Evolutionary conservation across 2,797 vertebrate species (phyloP).

Genomic region (Paratrypauchen microcephalus): DNA sequence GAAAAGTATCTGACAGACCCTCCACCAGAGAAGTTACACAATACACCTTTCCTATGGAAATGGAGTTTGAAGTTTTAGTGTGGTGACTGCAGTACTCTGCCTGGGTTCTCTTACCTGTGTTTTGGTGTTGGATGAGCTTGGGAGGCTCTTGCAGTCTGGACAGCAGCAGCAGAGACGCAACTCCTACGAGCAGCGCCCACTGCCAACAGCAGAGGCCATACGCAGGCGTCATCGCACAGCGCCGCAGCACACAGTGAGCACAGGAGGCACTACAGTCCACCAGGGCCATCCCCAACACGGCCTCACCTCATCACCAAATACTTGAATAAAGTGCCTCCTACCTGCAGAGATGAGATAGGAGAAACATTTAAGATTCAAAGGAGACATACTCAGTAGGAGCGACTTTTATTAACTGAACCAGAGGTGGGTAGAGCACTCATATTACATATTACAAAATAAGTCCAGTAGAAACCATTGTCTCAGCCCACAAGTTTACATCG

Average conservation of each 20-base stretch:
- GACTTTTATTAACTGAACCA: too few relatives aligned
- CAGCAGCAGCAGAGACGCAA: conserved; percentile 83
- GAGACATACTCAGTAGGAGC: too few relatives aligned
- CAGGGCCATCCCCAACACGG: conserved; percentile 38
- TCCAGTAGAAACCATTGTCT: too few relatives aligned
- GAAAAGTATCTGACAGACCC: too few relatives aligned
- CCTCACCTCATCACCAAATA: conserved; percentile 6
- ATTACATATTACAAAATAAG: too few relatives aligned
- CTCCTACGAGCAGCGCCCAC: conserved; percentile 85
- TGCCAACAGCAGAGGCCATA: conserved; percentile 67
- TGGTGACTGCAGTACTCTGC: background rate
- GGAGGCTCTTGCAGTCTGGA: conserved; percentile 83
- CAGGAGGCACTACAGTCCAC: conserved; percentile 45
- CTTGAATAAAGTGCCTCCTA: background rate
- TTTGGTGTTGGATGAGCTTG: conserved; percentile 74
- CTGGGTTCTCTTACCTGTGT: conserved; percentile 76
- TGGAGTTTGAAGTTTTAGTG: too few relatives aligned
- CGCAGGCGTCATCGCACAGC: conserved; percentile 78
- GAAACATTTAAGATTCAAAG: too few relatives aligned
- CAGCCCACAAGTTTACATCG: too few relatives aligned
- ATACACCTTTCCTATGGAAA: too few relatives aligned
- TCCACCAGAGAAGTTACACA: too few relatives aligned
- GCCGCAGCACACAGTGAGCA: conserved; percentile 25
- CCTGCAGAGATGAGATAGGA: background rate
- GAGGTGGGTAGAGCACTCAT: too few relatives aligned